Conservation (phyloP, 2,888 invertebrate species). For the Notocelia uddmanniana region DNA sequence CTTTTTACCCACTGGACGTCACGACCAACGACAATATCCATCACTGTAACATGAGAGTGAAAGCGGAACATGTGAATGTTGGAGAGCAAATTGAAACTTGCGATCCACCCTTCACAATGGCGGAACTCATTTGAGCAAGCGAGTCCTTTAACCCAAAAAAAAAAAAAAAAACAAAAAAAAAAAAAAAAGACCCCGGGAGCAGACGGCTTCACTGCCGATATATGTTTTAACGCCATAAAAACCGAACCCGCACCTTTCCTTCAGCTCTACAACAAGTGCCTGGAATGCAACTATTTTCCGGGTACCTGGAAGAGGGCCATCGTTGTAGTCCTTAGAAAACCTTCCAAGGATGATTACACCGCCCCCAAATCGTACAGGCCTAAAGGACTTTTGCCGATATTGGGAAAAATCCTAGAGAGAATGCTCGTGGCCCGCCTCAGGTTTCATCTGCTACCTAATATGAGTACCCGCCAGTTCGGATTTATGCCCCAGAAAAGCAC, state of each 20-base stretch:
- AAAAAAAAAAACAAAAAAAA: no score
- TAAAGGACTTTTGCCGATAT: neutral
- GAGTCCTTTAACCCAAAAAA: conserved; percentile 32
- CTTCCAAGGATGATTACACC: conserved; percentile 8
- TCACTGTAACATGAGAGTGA: neutral
- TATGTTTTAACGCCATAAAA: conserved; percentile 16
- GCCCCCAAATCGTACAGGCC: conserved; percentile 4
- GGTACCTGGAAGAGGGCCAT: conserved; percentile 38
- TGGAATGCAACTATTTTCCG: conserved; percentile 44
- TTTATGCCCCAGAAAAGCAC: neutral
- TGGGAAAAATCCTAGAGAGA: neutral
- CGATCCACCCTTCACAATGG: conserved; percentile 25
- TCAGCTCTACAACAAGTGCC: conserved; percentile 32
- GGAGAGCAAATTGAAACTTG: neutral
- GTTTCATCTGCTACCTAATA: neutral
- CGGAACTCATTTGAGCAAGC: neutral
- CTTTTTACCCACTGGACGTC: conserved; percentile 33
- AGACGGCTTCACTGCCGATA: conserved; percentile 43
- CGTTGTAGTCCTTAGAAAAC: conserved; percentile 43
- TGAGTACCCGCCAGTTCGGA: neutral
- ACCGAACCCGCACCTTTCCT: conserved; percentile 10
- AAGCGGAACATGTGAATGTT: neutral
- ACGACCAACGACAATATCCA: neutral
- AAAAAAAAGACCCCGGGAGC: conserved; percentile 39
- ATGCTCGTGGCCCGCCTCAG: neutral